Evolutionary conservation across 2,888 invertebrate genomes (phyloP).

Genomic region (Zaprionus lineosus): DNA sequence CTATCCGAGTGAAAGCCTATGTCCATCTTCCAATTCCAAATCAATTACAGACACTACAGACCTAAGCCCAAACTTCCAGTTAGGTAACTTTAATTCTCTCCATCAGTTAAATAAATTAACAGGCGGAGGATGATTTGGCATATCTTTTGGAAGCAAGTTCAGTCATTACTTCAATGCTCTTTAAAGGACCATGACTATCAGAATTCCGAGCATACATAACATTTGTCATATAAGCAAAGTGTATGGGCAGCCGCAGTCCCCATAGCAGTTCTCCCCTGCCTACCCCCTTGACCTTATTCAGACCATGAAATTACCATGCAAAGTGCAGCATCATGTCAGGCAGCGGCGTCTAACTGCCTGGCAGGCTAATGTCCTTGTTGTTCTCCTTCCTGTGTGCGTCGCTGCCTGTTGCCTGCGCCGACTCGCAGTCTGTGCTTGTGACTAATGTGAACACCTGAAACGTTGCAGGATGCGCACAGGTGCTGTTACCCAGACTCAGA

Average conservation of each 20-base stretch:
- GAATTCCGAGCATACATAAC: constrained; percentile 51
- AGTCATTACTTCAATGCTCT: constrained; percentile 33
- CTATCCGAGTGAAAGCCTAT: no score
- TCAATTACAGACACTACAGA: no score
- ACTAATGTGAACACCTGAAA: constrained; percentile 75
- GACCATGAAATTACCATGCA: constrained; percentile 62
- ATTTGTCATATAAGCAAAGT: constrained; percentile 61
- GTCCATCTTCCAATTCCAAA: no score
- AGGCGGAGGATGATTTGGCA: constrained; percentile 59
- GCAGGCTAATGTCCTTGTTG: constrained; percentile 72
- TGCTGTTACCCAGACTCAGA: constrained; percentile 35
- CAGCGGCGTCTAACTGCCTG: constrained; percentile 68
- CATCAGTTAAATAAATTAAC: constrained; percentile 56
- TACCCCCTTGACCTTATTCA: background rate
- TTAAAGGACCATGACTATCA: constrained; percentile 69
- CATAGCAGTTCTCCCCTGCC: constrained; percentile 4
- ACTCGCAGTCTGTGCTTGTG: constrained; percentile 56
- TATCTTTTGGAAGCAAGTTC: constrained; percentile 21
- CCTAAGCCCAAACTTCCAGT: no score
- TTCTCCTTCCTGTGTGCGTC: constrained; percentile 44
- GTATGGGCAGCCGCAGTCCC: constrained; percentile 13
- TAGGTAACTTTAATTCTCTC: no score
- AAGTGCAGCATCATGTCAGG: constrained; percentile 61
- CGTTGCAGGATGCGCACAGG: constrained; percentile 73
- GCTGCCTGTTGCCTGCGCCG: constrained; percentile 17